A percentile compares a stretch with the other conserved stretches of the same genome.
phyloP scores from a whole-genome alignment of 2,888 invertebrate species.

The Sericinus montela region DNA sequence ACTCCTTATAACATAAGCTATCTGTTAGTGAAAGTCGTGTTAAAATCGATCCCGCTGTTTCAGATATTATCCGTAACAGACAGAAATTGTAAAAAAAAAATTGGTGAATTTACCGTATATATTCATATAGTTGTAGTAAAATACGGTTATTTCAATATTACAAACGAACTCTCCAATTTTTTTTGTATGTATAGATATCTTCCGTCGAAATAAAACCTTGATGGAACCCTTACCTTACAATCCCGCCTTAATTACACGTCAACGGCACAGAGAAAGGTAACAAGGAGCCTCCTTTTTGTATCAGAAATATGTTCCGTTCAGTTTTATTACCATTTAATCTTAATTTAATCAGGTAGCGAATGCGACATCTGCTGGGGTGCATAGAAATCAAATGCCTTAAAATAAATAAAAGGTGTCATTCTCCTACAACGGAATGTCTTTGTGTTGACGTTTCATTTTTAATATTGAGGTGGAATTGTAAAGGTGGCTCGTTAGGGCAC shows the following conservation, averaged over 20 bases:
- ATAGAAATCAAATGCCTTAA: background rate
- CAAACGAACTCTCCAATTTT: no score
- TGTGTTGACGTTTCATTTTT: background rate
- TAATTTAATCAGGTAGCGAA: background rate
- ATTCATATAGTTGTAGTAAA: no score
- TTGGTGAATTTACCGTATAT: no score
- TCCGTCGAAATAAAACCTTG: no score
- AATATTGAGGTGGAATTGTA: conserved; percentile 4
- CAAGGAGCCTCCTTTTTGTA: background rate
- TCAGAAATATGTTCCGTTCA: background rate
- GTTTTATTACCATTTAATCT: background rate
- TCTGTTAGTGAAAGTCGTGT: no score
- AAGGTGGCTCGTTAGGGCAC: conserved; percentile 15
- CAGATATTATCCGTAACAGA: no score
- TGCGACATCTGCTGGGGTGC: background rate
- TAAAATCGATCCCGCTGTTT: no score
- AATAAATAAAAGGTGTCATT: conserved; percentile 3
- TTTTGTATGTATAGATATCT: no score
- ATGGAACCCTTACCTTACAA: background rate
- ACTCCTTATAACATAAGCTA: no score
- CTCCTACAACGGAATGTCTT: background rate
- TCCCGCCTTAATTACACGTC: background rate
- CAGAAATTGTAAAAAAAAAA: no score
- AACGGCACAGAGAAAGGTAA: background rate
- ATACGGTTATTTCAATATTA: no score